Evolutionary conservation across 1,140 invertebrate species (phyloP).

Genomic region (Polypedilum pembai): DNA sequence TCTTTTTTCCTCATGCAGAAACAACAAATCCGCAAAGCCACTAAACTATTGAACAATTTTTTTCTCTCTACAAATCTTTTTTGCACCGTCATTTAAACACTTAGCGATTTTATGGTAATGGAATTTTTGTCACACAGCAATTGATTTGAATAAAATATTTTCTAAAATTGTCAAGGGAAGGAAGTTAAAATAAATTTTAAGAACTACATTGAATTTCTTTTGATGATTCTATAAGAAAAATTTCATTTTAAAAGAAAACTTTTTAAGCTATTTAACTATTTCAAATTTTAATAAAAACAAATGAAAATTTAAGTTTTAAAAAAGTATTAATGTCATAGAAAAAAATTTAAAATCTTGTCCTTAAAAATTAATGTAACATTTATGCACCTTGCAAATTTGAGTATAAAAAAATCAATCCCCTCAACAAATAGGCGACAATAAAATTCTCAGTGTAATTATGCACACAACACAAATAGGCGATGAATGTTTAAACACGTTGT

Average conservation of each 20-base stretch:
- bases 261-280: too few species aligned
- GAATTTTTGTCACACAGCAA: neutral
- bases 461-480: neutral
- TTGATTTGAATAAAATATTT: neutral
- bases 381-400: neutral
- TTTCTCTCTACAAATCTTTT: neutral
- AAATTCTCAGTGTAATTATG: neutral
- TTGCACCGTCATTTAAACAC: neutral
- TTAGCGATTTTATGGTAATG: neutral
- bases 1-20: neutral
- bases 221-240: too few species aligned
- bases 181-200: too few species aligned
- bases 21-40: neutral
- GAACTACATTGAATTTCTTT: too few species aligned
- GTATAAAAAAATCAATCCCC: neutral
- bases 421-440: neutral
- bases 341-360: neutral
- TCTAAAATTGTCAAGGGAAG: neutral
- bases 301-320: too few species aligned
- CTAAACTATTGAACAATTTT: constrained; percentile 19
- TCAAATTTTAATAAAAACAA: too few species aligned
- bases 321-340: too few species aligned
- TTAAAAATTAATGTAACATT: neutral
- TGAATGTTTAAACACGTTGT: neutral
- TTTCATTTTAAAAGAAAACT: too few species aligned